These are phyloP conservation scores for Orgyia antiqua DNA, from an alignment of 2,888 invertebrate species.

Conservation along the genomic window DNA sequence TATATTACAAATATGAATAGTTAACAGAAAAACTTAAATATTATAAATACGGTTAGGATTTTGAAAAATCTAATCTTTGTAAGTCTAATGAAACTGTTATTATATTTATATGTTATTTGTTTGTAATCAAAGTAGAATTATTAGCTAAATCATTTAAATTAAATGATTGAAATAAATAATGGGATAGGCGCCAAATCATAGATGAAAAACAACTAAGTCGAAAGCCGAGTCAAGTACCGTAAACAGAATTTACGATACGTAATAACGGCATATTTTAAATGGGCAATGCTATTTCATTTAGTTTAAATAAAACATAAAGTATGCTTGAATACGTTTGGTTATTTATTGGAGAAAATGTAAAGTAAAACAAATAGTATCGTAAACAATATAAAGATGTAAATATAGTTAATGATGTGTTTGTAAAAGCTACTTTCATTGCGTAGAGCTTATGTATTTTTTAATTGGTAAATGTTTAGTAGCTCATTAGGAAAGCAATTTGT, in stretches of 20 bases:
- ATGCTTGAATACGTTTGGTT: conserved; percentile 15
- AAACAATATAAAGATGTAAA: conserved; percentile 28
- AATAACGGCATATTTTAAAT: conserved; percentile 11
- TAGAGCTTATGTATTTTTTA: conserved; percentile 26
- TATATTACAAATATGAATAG: too few species aligned
- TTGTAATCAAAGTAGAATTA: too few species aligned
- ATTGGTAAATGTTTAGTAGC: conserved; percentile 27
- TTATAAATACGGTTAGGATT: too few species aligned
- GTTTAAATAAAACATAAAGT: conserved; percentile 23
- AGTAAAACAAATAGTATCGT: conserved; percentile 25
- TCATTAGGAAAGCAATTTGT: conserved; percentile 23
- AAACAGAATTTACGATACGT: conserved; percentile 15
- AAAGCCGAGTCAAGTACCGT: conserved; percentile 14
- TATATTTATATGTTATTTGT: too few species aligned
- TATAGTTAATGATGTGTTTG: too few species aligned
- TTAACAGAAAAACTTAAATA: too few species aligned
- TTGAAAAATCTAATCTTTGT: too few species aligned
- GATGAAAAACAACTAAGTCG: too few species aligned
- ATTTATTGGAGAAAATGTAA: conserved; percentile 25
- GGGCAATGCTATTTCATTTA: conserved; percentile 11
- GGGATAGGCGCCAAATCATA: too few species aligned
- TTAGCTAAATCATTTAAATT: too few species aligned
- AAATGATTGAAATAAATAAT: too few species aligned
- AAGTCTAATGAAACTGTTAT: too few species aligned
- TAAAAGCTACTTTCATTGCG: conserved; percentile 26